Evolutionary conservation across 2,888 invertebrate genomes (phyloP).

Genomic region (Biston stratarius): DNA sequence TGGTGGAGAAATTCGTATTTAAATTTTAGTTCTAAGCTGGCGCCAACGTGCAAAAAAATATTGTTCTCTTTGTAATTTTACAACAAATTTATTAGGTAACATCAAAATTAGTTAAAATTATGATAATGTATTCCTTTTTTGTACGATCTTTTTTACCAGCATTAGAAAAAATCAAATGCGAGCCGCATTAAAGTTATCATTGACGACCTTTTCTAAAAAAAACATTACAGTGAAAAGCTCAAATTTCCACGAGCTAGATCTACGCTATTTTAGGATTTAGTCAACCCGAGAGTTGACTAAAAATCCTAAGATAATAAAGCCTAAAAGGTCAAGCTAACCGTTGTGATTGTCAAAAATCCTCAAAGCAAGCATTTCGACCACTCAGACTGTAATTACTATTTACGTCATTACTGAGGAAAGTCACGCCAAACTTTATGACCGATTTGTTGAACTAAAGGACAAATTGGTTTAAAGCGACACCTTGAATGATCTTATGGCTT

Average conservation of each 20-base stretch:
- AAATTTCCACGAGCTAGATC: neutral
- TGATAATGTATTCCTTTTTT: no score
- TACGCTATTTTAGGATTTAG: no score
- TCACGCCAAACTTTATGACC: neutral
- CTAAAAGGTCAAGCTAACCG: slow-evolving; percentile 11
- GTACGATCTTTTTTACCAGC: no score
- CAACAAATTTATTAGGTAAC: no score
- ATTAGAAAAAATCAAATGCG: neutral
- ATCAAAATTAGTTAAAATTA: no score
- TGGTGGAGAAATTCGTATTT: neutral
- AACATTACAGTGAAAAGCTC: neutral
- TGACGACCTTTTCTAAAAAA: neutral
- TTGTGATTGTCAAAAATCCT: slow-evolving; percentile 4
- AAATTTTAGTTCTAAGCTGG: neutral
- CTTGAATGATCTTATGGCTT: no score
- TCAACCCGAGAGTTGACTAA: neutral
- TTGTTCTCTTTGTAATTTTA: no score
- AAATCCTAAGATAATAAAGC: slow-evolving; percentile 6
- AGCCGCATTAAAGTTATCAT: neutral
- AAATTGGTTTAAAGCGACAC: no score
- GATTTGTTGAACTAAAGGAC: no score
- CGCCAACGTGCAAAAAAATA: no score
- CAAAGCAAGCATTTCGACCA: slow-evolving; percentile 7
- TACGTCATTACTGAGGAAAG: no score
- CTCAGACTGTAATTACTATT: slow-evolving; percentile 9